Evolutionary conservation across 1,140 invertebrate genomes (phyloP).

Genomic region (Wasmannia auropunctata): DNA sequence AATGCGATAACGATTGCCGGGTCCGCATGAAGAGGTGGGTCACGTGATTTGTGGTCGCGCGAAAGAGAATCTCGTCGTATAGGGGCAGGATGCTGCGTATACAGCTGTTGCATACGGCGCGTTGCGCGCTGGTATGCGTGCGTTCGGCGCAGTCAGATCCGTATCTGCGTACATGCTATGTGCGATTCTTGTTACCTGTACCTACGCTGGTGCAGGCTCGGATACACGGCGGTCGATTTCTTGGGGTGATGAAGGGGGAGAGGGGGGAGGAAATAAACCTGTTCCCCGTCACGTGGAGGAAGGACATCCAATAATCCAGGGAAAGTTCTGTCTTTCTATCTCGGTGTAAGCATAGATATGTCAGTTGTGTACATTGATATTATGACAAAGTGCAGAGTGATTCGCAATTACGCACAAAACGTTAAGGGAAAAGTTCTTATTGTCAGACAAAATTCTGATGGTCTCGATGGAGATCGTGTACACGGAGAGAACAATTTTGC

Average conservation of each 20-base stretch:
- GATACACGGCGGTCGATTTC: slow-evolving; percentile 34
- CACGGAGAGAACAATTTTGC: no score
- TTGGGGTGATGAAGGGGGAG: no score
- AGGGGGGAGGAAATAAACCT: slow-evolving; percentile 45
- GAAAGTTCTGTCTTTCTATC: not conserved
- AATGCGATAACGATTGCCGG: slow-evolving; percentile 63
- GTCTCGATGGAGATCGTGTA: not conserved
- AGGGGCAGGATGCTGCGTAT: slow-evolving; percentile 9
- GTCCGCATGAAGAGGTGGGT: slow-evolving; percentile 37
- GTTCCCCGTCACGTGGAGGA: not conserved
- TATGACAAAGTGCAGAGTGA: not conserved
- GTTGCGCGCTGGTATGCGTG: slow-evolving; percentile 43
- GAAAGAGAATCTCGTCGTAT: slow-evolving; percentile 20
- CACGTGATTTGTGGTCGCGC: slow-evolving; percentile 63
- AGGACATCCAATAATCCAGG: not conserved
- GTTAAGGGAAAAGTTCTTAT: not conserved
- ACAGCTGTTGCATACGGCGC: not conserved
- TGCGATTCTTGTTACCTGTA: slow-evolving; percentile 28
- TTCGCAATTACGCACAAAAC: not conserved
- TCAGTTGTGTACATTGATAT: not conserved
- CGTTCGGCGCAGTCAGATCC: slow-evolving; percentile 50
- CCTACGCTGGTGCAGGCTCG: not conserved
- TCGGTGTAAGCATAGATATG: not conserved
- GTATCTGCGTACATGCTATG: slow-evolving; percentile 48
- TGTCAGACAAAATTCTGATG: not conserved